A percentile compares a stretch with the other conserved stretches of the same genome.
These are phyloP conservation scores for Polydrusus tereticollis DNA, from an alignment of 2,888 invertebrate genomes.

Conservation along the genomic window DNA sequence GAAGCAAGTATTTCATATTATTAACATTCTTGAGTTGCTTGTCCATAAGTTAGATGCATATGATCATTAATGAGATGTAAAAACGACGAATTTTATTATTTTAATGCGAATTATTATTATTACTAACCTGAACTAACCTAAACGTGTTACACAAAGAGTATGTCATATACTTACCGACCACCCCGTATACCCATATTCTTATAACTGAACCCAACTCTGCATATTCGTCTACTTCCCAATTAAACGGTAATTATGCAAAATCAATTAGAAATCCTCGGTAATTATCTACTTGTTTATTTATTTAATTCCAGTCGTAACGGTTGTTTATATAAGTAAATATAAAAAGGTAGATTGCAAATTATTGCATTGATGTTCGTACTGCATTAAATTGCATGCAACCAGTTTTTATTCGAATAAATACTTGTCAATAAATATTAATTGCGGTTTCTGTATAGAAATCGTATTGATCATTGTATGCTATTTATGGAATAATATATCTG, in stretches of 20 bases:
- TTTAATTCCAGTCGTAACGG: background rate
- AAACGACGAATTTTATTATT: too few species aligned
- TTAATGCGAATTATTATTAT: too few species aligned
- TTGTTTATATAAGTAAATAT: background rate
- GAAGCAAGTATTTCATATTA: too few species aligned
- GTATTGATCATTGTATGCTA: background rate
- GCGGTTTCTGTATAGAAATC: background rate
- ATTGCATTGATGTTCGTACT: background rate
- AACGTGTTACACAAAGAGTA: too few species aligned
- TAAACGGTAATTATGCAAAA: constrained; percentile 2
- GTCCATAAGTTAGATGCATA: too few species aligned
- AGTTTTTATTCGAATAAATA: constrained; percentile 2
- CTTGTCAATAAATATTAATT: constrained; percentile 1
- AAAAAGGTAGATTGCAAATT: constrained; percentile 10
- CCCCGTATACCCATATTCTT: background rate
- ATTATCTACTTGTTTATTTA: background rate
- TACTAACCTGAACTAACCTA: too few species aligned
- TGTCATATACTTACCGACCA: background rate
- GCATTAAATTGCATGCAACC: background rate
- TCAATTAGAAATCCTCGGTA: background rate
- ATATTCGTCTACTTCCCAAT: background rate
- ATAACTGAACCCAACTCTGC: background rate
- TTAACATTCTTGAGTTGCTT: too few species aligned
- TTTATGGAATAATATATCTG: background rate
- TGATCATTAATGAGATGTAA: too few species aligned